Base-by-base conservation (phyloP, 2,113 vertebrate genomes). In the Leptobrachium ailaonicum region DNA sequence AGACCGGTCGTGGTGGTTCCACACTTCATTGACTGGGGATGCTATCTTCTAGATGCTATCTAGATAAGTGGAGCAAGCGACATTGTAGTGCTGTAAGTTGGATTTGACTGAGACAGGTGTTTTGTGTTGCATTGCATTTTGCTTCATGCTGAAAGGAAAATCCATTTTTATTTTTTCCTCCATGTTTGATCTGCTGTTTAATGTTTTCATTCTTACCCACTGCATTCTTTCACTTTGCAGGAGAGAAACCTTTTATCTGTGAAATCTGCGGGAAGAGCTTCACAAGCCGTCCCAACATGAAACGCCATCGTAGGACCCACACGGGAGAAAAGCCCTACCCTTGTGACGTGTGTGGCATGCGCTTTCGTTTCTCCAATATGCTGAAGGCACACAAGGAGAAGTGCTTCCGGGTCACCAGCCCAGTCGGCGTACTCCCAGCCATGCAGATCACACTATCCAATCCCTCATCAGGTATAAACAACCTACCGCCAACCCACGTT, bases 331-430 rank as follows among this genome's bases (percentile, higher is more conserved):
- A 99, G 92, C 97, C 97, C 50, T 99, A 98, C 66, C 96, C 97
- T 0, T 99, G 97, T 3, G 97, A 99, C 2, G 96, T 98, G 81
- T 99, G 97, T 2, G 96, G 97, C 83, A 96, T 97, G 90, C 95
- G 97, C 43, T 99, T 99, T 85, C 96, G 97, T 85, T 99, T 99
- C 91, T 99, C 97, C 91, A 99, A 99, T 93, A 99, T 99, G 97
- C 95, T 99, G 8, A 99, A 99, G 89, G 97, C 97, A 0, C 97
- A 98, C 93, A 95, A 96, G 83, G 97, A 99, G 92, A 98, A 98
- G 90, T 99, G 97, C 87, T 98, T 98, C 88, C 94, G 96, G 63
- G 96, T 98, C 84, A 98, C 95, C 86, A 97, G 96, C 89, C 96
- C 97, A 0, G 92, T 95, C 85, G 93, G 92, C 0, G 90, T 95